Percentiles rank a stretch among this genome's conserved stretches.
Conservation (phyloP, 2,888 invertebrate genomes). For the Cheilosia vulpina region DNA sequence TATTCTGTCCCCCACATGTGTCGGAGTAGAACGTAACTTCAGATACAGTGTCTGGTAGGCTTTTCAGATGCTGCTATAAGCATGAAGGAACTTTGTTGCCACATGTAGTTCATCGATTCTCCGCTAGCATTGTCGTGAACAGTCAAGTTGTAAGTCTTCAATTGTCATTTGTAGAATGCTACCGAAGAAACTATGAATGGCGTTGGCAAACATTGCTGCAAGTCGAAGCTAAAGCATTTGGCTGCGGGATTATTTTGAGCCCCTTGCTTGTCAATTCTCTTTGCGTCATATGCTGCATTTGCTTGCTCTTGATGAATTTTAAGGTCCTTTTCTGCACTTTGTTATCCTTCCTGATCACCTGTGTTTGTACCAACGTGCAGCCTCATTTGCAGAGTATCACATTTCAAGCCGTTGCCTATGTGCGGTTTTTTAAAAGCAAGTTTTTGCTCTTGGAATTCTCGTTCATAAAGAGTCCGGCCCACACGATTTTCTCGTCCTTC, state of each 20-base stretch:
- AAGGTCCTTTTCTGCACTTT: conserved; percentile 1
- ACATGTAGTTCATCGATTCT: no score
- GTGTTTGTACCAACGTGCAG: conserved; percentile 22
- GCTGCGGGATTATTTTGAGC: not conserved
- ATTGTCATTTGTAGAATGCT: no score
- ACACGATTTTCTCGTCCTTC: conserved; percentile 17
- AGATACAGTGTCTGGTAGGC: no score
- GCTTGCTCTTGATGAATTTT: conserved; percentile 18
- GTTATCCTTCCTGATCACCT: conserved; percentile 4
- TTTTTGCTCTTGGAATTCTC: conserved; percentile 16
- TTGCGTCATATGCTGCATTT: conserved; percentile 22
- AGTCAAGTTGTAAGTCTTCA: no score
- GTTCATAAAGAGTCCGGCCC: conserved; percentile 27
- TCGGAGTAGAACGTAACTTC: no score
- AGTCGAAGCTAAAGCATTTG: not conserved
- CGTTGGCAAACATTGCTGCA: not conserved
- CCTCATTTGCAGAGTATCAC: conserved; percentile 22
- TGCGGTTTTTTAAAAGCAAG: no score
- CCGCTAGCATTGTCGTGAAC: no score
- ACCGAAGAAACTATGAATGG: no score
- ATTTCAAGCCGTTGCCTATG: conserved; percentile 12
- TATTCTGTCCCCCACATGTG: no score
- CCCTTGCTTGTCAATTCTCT: not conserved
- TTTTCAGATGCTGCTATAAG: not conserved
- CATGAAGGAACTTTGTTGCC: no score